Conservation (phyloP, 2,113 vertebrate genomes). For the Grus americana region DNA sequence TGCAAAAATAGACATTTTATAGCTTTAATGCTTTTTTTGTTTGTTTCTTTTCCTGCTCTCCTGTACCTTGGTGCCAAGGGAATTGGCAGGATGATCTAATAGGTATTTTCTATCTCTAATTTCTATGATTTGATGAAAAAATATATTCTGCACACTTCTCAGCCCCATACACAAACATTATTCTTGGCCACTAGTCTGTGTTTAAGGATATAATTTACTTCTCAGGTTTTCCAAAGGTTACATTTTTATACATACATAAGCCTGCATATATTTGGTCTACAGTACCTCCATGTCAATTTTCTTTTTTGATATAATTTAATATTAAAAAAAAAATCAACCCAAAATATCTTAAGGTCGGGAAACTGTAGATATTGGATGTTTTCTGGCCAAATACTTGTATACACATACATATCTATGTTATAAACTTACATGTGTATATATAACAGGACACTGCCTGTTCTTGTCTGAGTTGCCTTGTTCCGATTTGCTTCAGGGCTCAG, state of each 20-base stretch:
- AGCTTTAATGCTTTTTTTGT: background rate
- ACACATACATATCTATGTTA: background rate
- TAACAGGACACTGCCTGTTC: background rate
- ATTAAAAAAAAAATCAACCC: background rate
- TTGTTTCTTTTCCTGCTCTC: background rate
- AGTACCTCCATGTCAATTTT: background rate
- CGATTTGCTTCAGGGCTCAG: background rate
- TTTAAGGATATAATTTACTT: slow-evolving; percentile 35
- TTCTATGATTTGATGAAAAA: slow-evolving; percentile 34
- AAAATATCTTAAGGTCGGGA: background rate
- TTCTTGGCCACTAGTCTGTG: background rate
- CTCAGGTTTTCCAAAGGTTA: background rate
- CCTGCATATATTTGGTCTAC: background rate
- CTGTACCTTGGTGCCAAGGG: background rate
- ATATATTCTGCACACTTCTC: slow-evolving; percentile 27
- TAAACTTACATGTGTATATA: background rate
- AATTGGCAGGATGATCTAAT: background rate
- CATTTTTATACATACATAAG: background rate
- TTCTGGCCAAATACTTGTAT: background rate
- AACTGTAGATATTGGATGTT: background rate
- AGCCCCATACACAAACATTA: slow-evolving; percentile 16
- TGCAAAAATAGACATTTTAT: background rate
- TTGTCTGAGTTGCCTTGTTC: background rate
- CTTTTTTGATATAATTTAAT: background rate
- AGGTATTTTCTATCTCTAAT: background rate